phyloP scores from a whole-genome alignment of 2,888 invertebrate genomes.

The Tribolium freemani region DNA sequence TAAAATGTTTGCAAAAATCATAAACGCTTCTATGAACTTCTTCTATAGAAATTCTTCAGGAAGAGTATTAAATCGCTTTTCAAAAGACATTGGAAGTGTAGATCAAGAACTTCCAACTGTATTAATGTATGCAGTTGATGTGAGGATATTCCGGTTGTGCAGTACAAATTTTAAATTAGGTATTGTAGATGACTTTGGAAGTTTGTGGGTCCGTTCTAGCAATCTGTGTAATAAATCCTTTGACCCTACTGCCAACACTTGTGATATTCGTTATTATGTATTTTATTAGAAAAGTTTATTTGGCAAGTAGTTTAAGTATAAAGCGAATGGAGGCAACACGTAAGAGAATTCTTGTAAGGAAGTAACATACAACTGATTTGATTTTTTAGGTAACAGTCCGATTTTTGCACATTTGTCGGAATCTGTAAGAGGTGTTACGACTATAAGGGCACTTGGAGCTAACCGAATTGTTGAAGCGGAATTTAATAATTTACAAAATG shows the following conservation, averaged over 20 bases:
- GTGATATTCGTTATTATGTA: conserved; percentile 76
- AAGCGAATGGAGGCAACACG: conserved; percentile 78
- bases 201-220: conserved; percentile 81
- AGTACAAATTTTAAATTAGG: background rate
- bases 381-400: conserved; percentile 78
- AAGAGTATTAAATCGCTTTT: conserved; percentile 78
- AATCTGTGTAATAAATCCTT: conserved; percentile 78
- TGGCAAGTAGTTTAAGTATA: conserved; percentile 76
- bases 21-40: conserved; percentile 77
- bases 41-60: conserved; percentile 78
- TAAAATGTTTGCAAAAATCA: conserved; percentile 69
- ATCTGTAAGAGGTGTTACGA: conserved; percentile 81
- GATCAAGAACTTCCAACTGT: conserved; percentile 69
- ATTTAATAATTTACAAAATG: conserved; percentile 75
- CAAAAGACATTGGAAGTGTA: conserved; percentile 77
- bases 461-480: conserved; percentile 72
- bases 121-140: conserved; percentile 69
- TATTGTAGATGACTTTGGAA: conserved; percentile 46
- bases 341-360: conserved; percentile 60
- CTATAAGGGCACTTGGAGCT: conserved; percentile 82
- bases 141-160: conserved; percentile 38
- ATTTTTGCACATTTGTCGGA: conserved; percentile 83
- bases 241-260: conserved; percentile 75
- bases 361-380: background rate
- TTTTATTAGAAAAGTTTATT: conserved; percentile 64